phyloP scores from a whole-genome alignment of 1,140 invertebrate species.

The Caenorhabditis briggsae region DNA sequence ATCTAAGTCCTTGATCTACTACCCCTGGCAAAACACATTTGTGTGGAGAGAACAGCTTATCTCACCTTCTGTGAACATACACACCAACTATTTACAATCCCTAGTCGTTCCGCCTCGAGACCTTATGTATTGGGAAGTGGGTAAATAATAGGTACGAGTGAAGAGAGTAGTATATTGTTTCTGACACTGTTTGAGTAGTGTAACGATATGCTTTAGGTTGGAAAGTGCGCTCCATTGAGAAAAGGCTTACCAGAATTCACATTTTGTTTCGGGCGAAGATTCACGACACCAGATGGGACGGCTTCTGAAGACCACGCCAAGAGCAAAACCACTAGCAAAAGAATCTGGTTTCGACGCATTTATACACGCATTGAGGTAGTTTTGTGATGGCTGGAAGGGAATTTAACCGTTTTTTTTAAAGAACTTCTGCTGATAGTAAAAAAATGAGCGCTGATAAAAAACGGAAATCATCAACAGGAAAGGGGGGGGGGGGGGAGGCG shows the following conservation, averaged over 20 bases:
- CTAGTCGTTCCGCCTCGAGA: constrained; percentile 13
- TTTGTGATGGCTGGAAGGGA: constrained; percentile 7
- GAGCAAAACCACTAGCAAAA: neutral
- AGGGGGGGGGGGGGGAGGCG: neutral
- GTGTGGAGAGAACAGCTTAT: constrained; percentile 39
- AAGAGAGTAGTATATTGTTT: neutral
- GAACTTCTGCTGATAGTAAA: neutral
- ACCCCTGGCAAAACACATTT: neutral
- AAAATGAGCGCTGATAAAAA: neutral
- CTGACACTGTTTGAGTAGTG: constrained; percentile 21
- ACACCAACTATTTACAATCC: neutral
- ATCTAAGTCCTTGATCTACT: constrained; percentile 43
- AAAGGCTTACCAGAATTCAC: constrained; percentile 55
- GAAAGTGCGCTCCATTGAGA: neutral
- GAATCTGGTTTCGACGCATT: constrained; percentile 26
- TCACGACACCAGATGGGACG: neutral
- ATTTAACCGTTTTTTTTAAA: neutral
- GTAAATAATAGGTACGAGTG: neutral
- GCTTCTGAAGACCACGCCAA: neutral
- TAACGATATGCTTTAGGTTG: neutral
- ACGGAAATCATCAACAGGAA: constrained; percentile 24
- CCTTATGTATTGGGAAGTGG: neutral
- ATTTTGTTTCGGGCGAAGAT: constrained; percentile 44
- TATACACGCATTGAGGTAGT: constrained; percentile 50
- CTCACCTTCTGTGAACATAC: constrained; percentile 27